Conservation (phyloP, 2,888 invertebrate genomes). For the Heliconius ismenius region DNA sequence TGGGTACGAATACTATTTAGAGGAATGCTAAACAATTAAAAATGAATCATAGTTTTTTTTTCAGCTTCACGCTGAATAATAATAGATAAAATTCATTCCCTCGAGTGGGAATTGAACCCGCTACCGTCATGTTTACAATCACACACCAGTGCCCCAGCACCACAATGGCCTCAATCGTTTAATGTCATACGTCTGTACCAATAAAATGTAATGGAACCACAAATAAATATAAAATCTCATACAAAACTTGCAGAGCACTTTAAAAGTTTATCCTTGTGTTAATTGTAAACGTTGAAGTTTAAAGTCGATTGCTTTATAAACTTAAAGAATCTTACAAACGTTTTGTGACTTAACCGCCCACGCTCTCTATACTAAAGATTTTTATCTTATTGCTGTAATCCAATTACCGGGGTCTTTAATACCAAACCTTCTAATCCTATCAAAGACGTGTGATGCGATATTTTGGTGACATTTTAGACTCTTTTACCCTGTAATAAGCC, state of each 20-base stretch:
- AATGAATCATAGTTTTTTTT: not conserved
- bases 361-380: slow-evolving; percentile 39
- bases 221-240: not conserved
- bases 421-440: slow-evolving; percentile 39
- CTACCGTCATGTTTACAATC: too few relatives aligned
- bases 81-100: too few relatives aligned
- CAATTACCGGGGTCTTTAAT: slow-evolving; percentile 42
- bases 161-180: not conserved
- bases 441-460: slow-evolving; percentile 27
- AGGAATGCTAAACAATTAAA: not conserved
- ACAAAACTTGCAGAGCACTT: not conserved
- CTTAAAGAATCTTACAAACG: slow-evolving; percentile 36
- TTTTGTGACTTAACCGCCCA: slow-evolving; percentile 39
- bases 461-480: slow-evolving; percentile 50
- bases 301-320: slow-evolving; percentile 36
- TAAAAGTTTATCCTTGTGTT: slow-evolving; percentile 17
- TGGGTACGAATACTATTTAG: not conserved
- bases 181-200: not conserved
- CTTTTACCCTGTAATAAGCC: slow-evolving; percentile 23
- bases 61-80: too few relatives aligned
- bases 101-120: too few relatives aligned
- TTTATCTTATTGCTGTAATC: slow-evolving; percentile 42
- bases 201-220: slow-evolving; percentile 3
- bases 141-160: not conserved
- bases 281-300: slow-evolving; percentile 19